A percentile compares a stretch with the other conserved stretches of the same genome.
phyloP scores from a whole-genome alignment of 2,797 vertebrate species.

The Oreochromis mossambicus region DNA sequence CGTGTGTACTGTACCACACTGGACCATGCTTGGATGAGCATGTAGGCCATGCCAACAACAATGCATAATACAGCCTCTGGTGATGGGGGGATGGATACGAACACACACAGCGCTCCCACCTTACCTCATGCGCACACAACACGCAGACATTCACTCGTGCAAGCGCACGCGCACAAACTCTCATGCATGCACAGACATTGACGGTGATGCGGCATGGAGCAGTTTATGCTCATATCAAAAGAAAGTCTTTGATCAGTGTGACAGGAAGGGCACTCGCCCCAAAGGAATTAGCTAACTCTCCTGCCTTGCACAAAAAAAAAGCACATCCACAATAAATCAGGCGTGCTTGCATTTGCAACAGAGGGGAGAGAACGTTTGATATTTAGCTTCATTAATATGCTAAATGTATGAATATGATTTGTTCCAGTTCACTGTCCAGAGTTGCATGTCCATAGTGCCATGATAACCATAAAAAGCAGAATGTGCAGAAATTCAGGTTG shows the following conservation, averaged over 20 bases:
- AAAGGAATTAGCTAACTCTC: conserved; percentile 70
- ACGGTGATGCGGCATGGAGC: conserved; percentile 65
- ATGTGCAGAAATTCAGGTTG: conserved; percentile 53
- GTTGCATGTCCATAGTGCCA: conserved; percentile 55
- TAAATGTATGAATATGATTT: conserved; percentile 71
- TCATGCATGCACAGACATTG: conserved; percentile 64
- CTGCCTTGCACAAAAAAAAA: conserved; percentile 53
- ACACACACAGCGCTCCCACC: conserved; percentile 28
- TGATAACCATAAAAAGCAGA: conserved; percentile 44
- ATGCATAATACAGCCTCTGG: conserved; percentile 77
- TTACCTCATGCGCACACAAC: conserved; percentile 12
- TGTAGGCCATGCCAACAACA: conserved; percentile 82
- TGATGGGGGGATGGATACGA: conserved; percentile 61
- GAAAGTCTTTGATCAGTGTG: conserved; percentile 71
- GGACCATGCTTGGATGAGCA: conserved; percentile 79
- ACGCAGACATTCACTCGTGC: neutral
- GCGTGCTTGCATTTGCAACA: conserved; percentile 44
- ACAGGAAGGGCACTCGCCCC: conserved; percentile 71
- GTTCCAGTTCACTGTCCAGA: conserved; percentile 64
- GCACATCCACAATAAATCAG: conserved; percentile 68
- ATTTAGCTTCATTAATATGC: conserved; percentile 73
- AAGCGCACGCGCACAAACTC: conserved; percentile 21
- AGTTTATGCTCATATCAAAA: conserved; percentile 74
- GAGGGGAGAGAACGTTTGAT: conserved; percentile 48
- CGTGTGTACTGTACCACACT: conserved; percentile 73